phyloP scores from a whole-genome alignment of 2,888 invertebrate species.

The Neoscelio sp. region DNA sequence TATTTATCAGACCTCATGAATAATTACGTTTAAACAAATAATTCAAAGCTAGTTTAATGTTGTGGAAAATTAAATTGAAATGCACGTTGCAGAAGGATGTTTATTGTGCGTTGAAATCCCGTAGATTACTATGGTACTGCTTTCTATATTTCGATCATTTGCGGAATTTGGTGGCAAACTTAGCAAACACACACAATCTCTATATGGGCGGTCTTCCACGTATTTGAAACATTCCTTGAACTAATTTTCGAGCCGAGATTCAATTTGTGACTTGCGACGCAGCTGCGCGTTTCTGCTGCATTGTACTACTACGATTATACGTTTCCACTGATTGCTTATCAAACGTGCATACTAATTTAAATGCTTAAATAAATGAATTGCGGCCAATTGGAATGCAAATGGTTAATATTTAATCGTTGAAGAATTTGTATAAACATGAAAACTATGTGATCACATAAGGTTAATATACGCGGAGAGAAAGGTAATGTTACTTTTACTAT shows the following conservation, averaged over 20 bases:
- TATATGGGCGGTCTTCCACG: conserved; percentile 48
- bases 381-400: conserved; percentile 10
- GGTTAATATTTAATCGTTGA: no score
- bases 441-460: no score
- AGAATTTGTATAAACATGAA: no score
- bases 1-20: conserved; percentile 36
- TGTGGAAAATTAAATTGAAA: conserved; percentile 37
- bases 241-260: conserved; percentile 57
- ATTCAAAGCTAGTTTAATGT: conserved; percentile 46
- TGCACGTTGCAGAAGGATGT: conserved; percentile 23
- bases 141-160: conserved; percentile 43
- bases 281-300: conserved; percentile 43
- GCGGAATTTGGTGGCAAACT: conserved; percentile 43
- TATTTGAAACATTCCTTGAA: conserved; percentile 60
- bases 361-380: conserved; percentile 26
- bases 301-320: conserved; percentile 24
- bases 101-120: conserved; percentile 31
- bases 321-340: conserved; percentile 53
- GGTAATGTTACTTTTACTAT: no score
- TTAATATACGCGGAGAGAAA: no score
- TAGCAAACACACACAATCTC: conserved; percentile 16
- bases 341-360: conserved; percentile 39
- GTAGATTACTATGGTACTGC: conserved; percentile 12
- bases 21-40: conserved; percentile 11
- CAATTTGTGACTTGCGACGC: conserved; percentile 56